phyloP scores from a whole-genome alignment of 1,140 invertebrate genomes.

The Gonatopus flavifemur region DNA sequence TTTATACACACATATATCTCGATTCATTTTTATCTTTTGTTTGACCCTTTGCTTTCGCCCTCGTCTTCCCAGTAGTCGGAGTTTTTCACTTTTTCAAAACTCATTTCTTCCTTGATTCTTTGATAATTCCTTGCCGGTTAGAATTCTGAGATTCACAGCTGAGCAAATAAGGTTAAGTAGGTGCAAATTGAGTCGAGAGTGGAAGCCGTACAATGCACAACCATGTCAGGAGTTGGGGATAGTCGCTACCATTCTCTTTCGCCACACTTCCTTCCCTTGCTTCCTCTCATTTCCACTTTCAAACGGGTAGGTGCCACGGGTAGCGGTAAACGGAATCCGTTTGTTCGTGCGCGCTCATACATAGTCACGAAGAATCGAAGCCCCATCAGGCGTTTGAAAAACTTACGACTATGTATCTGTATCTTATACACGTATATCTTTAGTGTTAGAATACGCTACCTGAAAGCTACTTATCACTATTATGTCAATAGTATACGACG shows the following conservation, averaged over 20 bases:
- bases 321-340: constrained; percentile 3
- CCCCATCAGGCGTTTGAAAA: constrained; percentile 21
- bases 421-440: too few species aligned
- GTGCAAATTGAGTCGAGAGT: constrained; percentile 38
- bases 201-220: constrained; percentile 36
- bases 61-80: not conserved
- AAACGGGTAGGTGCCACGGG: constrained; percentile 4
- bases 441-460: too few species aligned
- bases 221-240: constrained; percentile 7
- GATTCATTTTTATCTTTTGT: too few species aligned
- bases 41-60: not conserved
- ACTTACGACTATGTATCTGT: too few species aligned
- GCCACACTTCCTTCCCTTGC: too few species aligned
- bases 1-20: too few species aligned
- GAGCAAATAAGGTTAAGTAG: constrained; percentile 38
- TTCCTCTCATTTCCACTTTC: too few species aligned
- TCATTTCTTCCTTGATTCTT: not conserved
- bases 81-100: not conserved
- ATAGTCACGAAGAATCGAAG: constrained; percentile 34
- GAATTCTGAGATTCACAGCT: constrained; percentile 27
- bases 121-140: not conserved
- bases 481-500: constrained; percentile 26
- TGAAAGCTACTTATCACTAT: constrained; percentile 26
- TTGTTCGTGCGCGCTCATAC: constrained; percentile 11
- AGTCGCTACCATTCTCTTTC: too few species aligned